Evolutionary conservation across 1,140 invertebrate genomes (phyloP), one percentile per base, ranked within the genome.

Genomic region (Drosophila athabasca): DNA sequence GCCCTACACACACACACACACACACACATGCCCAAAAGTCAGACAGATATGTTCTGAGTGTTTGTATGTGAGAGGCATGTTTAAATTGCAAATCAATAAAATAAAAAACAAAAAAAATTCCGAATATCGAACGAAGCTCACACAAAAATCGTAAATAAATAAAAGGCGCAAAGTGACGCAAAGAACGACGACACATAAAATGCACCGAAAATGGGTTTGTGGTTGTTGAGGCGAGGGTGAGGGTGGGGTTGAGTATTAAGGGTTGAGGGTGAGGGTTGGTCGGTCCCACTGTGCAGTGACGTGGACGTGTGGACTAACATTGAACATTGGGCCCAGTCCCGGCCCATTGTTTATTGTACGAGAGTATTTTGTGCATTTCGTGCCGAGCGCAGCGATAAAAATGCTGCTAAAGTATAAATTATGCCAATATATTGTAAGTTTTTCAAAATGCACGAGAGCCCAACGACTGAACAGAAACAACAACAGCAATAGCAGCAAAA

Each of bases 381-480:
- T 77, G 73, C 73, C 64, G 77, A 85, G 81, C 81, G 82, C 81
- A 85, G 81, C 81, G 81, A 85, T 85, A 85, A 85, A 84, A 85
- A 81, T 85, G 81, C 81, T 85, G 82, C 82, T 87, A 85, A 85
- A 80, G 82, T 85, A 85, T 85, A 85, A 85, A 85, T 85, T 85
- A 85, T 85, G 73, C 77, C 81, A 84, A 84, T 85, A 83, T 62
- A 39, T 39, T 39, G 35, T 39, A 72, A 72, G 68, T 72, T 72
- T 79, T 39, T 3, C 70, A 75, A 83, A 83, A 83, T 81, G 54
- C 65, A 51, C 62, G 68, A 76, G 41, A 58, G 57, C 43, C 41
- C 29, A 62, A 57, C 43, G 31, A 60, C 48, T 15, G 6, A 53
- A 31, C 46, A 26, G n/a, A n/a, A 54, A 2, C 48, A 39, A 19